A percentile compares a stretch with the other conserved stretches of the same genome.
phyloP scores from a whole-genome alignment of 2,797 vertebrate genomes.

The Eremophila alpestris region DNA sequence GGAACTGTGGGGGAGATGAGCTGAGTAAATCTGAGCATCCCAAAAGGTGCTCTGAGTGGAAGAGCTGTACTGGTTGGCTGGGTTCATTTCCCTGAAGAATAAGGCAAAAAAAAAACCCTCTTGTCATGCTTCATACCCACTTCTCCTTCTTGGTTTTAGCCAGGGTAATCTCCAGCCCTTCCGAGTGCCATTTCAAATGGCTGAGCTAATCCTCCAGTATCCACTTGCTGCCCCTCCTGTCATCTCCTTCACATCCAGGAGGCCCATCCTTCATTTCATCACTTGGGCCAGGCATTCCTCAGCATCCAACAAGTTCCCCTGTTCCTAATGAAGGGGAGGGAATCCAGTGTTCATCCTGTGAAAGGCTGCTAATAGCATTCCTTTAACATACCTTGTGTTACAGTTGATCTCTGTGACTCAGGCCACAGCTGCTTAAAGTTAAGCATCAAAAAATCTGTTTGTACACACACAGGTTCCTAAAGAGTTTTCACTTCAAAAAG shows the following conservation, averaged over 20 bases:
- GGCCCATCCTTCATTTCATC: conserved; percentile 76
- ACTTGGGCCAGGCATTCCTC: conserved; percentile 76
- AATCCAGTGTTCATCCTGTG: background rate
- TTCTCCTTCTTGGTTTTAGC: conserved; percentile 81
- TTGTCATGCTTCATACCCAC: conserved; percentile 44
- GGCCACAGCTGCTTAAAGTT: background rate
- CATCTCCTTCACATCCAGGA: conserved; percentile 67
- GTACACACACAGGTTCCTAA: background rate
- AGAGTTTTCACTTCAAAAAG: background rate
- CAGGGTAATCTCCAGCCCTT: conserved; percentile 76
- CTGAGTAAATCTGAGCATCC: background rate
- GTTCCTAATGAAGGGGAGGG: conserved; percentile 60
- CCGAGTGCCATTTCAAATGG: conserved; percentile 75
- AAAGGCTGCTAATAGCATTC: background rate
- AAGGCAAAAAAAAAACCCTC: background rate
- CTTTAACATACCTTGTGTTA: background rate
- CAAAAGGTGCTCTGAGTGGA: background rate
- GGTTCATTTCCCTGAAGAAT: background rate
- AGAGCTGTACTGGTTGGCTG: background rate
- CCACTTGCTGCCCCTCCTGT: conserved; percentile 58
- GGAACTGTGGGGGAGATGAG: background rate
- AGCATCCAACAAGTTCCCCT: conserved; percentile 71
- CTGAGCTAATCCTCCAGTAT: conserved; percentile 76
- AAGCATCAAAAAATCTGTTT: background rate
- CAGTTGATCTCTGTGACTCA: background rate